phyloP scores from a whole-genome alignment of 2,113 vertebrate genomes.

The Psephotus haematonotus region DNA sequence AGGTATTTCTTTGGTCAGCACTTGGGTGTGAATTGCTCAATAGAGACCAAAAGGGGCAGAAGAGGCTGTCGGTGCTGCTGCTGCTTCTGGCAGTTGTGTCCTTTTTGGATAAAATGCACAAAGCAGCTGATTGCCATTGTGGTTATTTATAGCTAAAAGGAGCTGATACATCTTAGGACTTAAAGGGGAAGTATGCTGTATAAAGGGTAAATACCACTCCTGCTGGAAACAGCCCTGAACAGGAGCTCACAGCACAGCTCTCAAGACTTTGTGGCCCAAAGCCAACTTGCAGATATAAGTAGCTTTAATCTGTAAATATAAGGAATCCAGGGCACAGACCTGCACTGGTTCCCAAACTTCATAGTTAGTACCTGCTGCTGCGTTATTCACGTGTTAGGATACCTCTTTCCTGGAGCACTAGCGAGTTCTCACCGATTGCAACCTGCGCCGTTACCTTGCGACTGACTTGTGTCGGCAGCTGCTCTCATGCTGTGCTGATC shows the following conservation, averaged over 20 bases:
- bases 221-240: background rate
- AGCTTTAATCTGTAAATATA: background rate
- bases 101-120: background rate
- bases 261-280: background rate
- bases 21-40: background rate
- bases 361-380: background rate
- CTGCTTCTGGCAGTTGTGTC: background rate
- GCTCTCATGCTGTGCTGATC: background rate
- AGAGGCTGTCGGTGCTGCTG: background rate
- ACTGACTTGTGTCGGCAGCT: background rate
- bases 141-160: background rate
- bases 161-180: background rate
- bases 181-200: background rate
- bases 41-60: background rate
- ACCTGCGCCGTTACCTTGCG: accelerated
- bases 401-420: background rate
- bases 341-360: accelerated
- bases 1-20: background rate
- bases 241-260: background rate
- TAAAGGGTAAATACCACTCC: background rate
- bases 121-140: background rate
- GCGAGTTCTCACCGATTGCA: background rate
- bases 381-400: background rate
- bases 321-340: background rate
- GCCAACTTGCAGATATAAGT: background rate